These are phyloP conservation scores for Dasyornis broadbenti DNA, from an alignment of 2,113 vertebrate genomes.

Conservation along the genomic window DNA sequence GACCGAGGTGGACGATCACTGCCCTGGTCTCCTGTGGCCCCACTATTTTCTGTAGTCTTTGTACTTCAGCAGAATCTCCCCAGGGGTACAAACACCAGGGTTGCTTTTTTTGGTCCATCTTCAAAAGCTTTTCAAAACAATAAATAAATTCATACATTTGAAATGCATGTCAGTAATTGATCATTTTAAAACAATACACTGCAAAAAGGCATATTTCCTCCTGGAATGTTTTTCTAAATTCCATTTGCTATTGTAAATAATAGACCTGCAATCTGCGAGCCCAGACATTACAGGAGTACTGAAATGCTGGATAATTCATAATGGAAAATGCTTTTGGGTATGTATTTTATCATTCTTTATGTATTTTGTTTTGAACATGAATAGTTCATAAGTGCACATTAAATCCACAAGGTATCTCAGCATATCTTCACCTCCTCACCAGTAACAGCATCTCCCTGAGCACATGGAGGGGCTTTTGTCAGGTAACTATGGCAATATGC, in stretches of 20 bases:
- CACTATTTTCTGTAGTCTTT: rapidly evolving
- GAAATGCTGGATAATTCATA: background rate
- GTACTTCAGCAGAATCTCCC: rapidly evolving
- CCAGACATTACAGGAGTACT: background rate
- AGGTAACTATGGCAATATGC: background rate
- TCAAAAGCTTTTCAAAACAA: background rate
- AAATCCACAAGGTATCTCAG: background rate
- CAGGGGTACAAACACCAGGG: no score
- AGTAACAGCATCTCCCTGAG: background rate
- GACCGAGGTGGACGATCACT: background rate
- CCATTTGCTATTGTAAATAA: background rate
- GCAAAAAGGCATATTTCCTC: background rate
- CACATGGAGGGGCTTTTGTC: background rate
- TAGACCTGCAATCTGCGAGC: background rate
- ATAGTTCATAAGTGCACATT: background rate
- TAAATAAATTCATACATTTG: background rate
- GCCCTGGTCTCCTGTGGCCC: background rate
- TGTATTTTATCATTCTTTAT: background rate
- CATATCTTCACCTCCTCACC: background rate
- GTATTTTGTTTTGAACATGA: background rate
- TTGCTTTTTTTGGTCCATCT: background rate
- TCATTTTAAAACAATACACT: background rate
- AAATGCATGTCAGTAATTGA: background rate
- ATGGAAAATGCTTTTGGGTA: background rate
- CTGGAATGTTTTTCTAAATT: background rate